Evolutionary conservation across 2,797 vertebrate species (phyloP).

Genomic region (Gambusia yucatana): DNA sequence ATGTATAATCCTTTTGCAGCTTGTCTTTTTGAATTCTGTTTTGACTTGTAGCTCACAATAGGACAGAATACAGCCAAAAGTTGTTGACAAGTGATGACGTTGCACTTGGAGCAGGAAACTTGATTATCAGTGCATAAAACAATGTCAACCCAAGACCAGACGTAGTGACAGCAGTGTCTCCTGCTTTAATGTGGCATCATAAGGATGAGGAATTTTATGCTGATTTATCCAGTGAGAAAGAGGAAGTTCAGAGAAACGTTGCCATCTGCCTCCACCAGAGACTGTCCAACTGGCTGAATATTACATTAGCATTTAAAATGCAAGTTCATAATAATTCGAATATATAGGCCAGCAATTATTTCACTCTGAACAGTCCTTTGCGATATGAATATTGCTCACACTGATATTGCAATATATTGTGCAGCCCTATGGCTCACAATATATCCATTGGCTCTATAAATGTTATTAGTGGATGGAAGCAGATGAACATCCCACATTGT

Average conservation of each 20-base stretch:
- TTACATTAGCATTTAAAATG: background rate
- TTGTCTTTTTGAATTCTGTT: background rate
- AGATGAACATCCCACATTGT: background rate
- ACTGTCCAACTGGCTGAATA: background rate
- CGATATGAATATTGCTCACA: background rate
- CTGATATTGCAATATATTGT: background rate
- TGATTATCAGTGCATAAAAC: background rate
- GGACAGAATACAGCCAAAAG: background rate
- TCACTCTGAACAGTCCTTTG: background rate
- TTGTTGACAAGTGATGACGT: background rate
- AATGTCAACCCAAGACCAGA: background rate
- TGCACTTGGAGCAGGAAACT: background rate
- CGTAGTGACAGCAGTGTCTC: background rate
- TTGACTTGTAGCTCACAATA: background rate
- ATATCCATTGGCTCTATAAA: background rate
- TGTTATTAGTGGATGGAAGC: background rate
- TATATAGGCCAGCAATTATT: background rate
- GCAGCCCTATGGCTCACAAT: too few relatives aligned
- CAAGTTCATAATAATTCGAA: background rate
- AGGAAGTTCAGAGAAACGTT: background rate
- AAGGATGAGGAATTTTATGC: background rate
- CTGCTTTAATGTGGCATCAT: background rate
- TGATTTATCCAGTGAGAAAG: background rate
- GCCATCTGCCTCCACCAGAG: background rate
- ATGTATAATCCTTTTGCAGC: background rate